Conservation (phyloP, 2,888 invertebrate genomes). For the Petrolisthes cinctipes region DNA sequence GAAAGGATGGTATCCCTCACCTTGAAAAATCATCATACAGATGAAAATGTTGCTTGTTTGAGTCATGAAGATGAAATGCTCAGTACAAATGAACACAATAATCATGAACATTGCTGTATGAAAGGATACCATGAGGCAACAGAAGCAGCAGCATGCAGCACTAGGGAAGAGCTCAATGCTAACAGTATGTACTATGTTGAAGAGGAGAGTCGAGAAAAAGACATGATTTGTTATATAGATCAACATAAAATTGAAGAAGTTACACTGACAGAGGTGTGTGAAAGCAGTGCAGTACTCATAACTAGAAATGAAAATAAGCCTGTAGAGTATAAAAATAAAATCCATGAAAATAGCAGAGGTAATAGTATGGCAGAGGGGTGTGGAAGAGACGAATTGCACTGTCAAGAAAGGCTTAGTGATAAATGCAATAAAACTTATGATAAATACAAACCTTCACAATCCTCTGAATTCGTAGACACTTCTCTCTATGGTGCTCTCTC, state of each 20-base stretch:
- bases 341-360: neutral
- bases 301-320: neutral
- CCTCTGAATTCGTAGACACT: neutral
- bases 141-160: too few relatives aligned
- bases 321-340: neutral
- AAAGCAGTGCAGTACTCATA: neutral
- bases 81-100: too few relatives aligned
- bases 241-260: neutral
- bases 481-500: slow-evolving; percentile 8
- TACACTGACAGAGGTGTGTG: neutral
- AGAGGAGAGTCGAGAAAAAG: neutral
- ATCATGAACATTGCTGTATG: too few relatives aligned
- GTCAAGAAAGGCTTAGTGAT: neutral
- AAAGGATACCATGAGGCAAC: too few relatives aligned
- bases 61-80: too few relatives aligned
- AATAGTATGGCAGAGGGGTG: neutral
- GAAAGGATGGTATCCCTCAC: too few relatives aligned
- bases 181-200: too few relatives aligned
- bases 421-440: neutral
- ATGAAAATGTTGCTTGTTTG: too few relatives aligned
- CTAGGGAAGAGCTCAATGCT: too few relatives aligned
- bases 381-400: neutral
- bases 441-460: neutral
- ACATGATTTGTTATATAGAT: neutral
- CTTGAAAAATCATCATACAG: too few relatives aligned